Evolutionary conservation across 2,113 vertebrate genomes (phyloP).

Genomic region (Aix galericulata): DNA sequence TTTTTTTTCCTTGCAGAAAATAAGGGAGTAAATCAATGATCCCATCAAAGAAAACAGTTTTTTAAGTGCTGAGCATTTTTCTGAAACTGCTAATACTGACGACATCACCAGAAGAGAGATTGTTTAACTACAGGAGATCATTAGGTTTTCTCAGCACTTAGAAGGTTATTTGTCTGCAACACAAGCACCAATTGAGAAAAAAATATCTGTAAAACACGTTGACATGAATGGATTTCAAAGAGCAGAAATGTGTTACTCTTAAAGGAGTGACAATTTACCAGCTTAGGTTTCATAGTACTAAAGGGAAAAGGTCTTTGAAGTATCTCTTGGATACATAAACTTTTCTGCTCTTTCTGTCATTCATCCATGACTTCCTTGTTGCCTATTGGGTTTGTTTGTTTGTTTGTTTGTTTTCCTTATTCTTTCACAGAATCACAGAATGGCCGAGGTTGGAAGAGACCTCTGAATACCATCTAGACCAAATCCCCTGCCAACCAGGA

Average conservation of each 20-base stretch:
- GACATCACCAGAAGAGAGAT: slow-evolving; percentile 43
- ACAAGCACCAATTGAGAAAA: slow-evolving; percentile 32
- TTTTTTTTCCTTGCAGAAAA: background rate
- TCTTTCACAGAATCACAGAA: background rate
- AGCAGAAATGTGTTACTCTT: background rate
- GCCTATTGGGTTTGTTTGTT: background rate
- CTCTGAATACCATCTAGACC: too few relatives aligned
- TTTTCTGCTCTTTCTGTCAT: background rate
- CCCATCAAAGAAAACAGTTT: slow-evolving; percentile 43
- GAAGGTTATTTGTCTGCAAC: slow-evolving; percentile 56
- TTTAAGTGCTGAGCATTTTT: slow-evolving; percentile 55
- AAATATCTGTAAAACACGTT: slow-evolving; percentile 26
- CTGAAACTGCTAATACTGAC: slow-evolving; percentile 20
- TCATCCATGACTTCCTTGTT: background rate
- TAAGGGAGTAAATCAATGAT: slow-evolving; percentile 10
- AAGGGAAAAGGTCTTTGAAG: background rate
- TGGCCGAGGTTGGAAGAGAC: too few relatives aligned
- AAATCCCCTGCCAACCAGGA: too few relatives aligned
- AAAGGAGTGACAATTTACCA: background rate
- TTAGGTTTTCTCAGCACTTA: slow-evolving; percentile 43
- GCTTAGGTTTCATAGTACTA: background rate
- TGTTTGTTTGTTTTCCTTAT: background rate
- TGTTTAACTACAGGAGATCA: slow-evolving; percentile 42
- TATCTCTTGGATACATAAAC: background rate
- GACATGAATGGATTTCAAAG: background rate